A percentile compares a stretch with the other conserved stretches of the same genome.
Evolutionary conservation across 2,888 invertebrate species (phyloP).

Genomic region (Melieria crassipennis): DNA sequence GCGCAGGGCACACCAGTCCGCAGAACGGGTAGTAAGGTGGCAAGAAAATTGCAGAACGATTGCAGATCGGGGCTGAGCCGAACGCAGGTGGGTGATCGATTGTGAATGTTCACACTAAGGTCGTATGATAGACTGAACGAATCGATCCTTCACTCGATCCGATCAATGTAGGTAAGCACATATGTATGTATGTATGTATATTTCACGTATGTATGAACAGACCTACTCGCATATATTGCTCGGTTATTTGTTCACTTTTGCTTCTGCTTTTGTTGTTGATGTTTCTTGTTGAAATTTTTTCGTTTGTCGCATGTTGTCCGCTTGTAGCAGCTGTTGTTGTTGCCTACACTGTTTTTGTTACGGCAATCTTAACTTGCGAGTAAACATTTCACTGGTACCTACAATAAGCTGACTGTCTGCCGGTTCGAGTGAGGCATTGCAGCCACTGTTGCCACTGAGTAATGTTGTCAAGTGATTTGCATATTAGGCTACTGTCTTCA

Average conservation of each 20-base stretch:
- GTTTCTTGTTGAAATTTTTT: conserved; percentile 15
- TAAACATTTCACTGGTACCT: conserved; percentile 16
- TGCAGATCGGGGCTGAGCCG: no score
- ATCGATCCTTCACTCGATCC: no score
- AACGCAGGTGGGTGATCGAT: no score
- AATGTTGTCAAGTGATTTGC: conserved; percentile 28
- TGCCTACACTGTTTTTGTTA: conserved; percentile 18
- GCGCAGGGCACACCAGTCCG: not conserved
- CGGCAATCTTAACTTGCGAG: conserved; percentile 23
- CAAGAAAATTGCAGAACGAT: not conserved
- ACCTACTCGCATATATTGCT: not conserved
- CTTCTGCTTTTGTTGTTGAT: conserved; percentile 18
- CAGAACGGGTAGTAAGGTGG: conserved; percentile 8
- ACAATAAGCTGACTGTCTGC: not conserved
- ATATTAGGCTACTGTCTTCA: conserved; percentile 26
- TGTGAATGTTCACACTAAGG: no score
- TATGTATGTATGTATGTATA: conserved; percentile 21
- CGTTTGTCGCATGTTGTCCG: conserved; percentile 4
- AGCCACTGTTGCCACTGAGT: conserved; percentile 25
- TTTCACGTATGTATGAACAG: conserved; percentile 27
- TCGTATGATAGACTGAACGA: no score
- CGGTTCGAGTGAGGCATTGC: conserved; percentile 17
- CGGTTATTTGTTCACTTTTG: not conserved
- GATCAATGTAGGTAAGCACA: not conserved
- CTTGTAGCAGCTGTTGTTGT: not conserved